A percentile compares a stretch with the other conserved stretches of the same genome.
These are phyloP conservation scores for Lathronympha strigana DNA, from an alignment of 2,888 invertebrate species.

Conservation along the genomic window DNA sequence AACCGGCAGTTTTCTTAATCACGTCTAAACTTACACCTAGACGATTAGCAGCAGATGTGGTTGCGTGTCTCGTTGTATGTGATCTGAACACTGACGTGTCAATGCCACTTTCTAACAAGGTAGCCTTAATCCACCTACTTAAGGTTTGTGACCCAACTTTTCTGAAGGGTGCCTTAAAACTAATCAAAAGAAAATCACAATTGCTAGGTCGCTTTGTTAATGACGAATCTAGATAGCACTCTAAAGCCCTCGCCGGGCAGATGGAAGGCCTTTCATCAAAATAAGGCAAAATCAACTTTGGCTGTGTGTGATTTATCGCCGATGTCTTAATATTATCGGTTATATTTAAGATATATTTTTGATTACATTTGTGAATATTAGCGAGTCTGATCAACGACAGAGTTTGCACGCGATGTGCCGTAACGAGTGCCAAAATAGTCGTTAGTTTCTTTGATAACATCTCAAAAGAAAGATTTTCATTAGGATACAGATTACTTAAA, in stretches of 20 bases:
- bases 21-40: slow-evolving; percentile 1
- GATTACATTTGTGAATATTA: background rate
- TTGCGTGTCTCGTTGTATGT: background rate
- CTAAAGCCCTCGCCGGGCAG: background rate
- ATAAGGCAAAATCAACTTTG: background rate
- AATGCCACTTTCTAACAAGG: background rate
- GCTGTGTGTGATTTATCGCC: background rate
- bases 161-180: background rate
- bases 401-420: slow-evolving; percentile 35
- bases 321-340: background rate
- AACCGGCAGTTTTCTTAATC: background rate
- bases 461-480: slow-evolving; percentile 2
- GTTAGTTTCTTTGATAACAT: slow-evolving; percentile 16
- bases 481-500: background rate
- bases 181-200: background rate
- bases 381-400: slow-evolving; percentile 22
- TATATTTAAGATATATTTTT: background rate
- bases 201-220: background rate
- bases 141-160: background rate
- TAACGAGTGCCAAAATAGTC: slow-evolving; percentile 27
- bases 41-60: background rate
- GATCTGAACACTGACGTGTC: background rate
- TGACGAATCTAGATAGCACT: background rate
- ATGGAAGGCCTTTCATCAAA: background rate
- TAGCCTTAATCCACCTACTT: slow-evolving; percentile 5